Evolutionary conservation across 1,140 invertebrate genomes (phyloP).

Genomic region (Megalopta genalis): DNA sequence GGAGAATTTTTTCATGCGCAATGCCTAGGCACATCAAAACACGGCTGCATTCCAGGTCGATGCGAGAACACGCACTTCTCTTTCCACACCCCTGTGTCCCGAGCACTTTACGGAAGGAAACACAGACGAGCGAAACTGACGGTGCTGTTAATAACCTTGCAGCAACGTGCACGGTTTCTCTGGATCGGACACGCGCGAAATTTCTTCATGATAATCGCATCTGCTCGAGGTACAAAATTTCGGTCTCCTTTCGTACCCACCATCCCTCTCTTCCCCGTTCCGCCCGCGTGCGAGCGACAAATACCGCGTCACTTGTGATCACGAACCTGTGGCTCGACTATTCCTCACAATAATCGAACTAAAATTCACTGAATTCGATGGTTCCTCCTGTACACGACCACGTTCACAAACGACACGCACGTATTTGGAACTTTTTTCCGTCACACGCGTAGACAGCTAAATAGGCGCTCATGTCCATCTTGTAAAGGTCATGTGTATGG

Average conservation of each 20-base stretch:
- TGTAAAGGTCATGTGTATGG: slow-evolving; percentile 80
- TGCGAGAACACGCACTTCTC: slow-evolving; percentile 40
- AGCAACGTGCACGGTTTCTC: slow-evolving; percentile 18
- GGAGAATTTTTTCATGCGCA: slow-evolving; percentile 75
- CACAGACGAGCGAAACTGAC: slow-evolving; percentile 20
- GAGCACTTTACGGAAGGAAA: slow-evolving; percentile 35
- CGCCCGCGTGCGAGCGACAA: slow-evolving; percentile 46
- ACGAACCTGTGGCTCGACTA: slow-evolving; percentile 18
- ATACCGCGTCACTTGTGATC: slow-evolving; percentile 52
- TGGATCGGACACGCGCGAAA: slow-evolving; percentile 9
- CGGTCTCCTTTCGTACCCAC: slow-evolving; percentile 32
- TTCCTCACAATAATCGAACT: slow-evolving; percentile 1
- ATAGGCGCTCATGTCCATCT: slow-evolving; percentile 78
- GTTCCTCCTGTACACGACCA: slow-evolving; percentile 2
- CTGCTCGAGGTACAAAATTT: slow-evolving; percentile 56
- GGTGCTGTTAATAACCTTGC: slow-evolving; percentile 20
- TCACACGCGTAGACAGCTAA: slow-evolving; percentile 60
- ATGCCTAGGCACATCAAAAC: slow-evolving; percentile 69
- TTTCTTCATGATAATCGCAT: slow-evolving; percentile 54
- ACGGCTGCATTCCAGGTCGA: slow-evolving; percentile 60
- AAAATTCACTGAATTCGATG: slow-evolving; percentile 12
- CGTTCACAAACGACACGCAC: slow-evolving; percentile 34
- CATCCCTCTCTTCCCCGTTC: slow-evolving; percentile 44
- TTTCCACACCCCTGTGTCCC: slow-evolving; percentile 25
- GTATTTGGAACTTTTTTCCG: slow-evolving; percentile 40